Percentiles rank a stretch among this genome's conserved stretches.
phyloP scores from a whole-genome alignment of 1,140 invertebrate species.

The Drusus annulatus region DNA sequence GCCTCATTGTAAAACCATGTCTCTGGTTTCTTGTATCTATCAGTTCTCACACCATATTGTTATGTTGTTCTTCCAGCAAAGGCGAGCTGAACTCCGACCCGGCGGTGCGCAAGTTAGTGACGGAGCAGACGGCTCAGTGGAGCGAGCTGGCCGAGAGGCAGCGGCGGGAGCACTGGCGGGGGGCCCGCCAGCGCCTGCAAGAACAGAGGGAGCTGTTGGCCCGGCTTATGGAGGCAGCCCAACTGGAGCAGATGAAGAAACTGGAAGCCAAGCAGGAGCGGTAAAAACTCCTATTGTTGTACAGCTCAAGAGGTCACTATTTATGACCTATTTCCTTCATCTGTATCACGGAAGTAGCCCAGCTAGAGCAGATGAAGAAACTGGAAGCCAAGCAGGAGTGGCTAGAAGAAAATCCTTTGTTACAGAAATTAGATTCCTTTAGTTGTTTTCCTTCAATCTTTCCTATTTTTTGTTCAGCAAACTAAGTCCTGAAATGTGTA shows the following conservation, averaged over 20 bases:
- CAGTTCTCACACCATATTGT: no score
- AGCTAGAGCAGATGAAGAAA: conserved; percentile 91
- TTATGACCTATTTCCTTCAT: no score
- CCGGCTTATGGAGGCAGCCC: conserved; percentile 89
- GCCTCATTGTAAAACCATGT: no score
- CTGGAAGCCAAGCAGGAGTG: conserved; percentile 91
- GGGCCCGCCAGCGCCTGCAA: conserved; percentile 85
- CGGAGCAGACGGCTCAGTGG: conserved; percentile 95
- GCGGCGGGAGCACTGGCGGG: conserved; percentile 92
- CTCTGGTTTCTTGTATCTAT: no score
- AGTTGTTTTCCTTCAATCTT: no score
- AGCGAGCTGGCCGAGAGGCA: conserved; percentile 91
- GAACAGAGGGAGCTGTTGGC: conserved; percentile 90
- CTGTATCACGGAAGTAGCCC: conserved; percentile 85
- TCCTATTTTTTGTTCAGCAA: no score
- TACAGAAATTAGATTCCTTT: no score
- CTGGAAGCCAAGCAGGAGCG: conserved; percentile 91
- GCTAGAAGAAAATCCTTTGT: conserved; percentile 65
- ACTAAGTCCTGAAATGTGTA: no score
- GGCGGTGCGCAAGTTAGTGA: conserved; percentile 84
- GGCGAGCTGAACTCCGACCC: conserved; percentile 86
- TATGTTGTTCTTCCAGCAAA: conserved; percentile 73
- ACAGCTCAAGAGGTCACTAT: background rate
- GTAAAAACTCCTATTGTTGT: conserved; percentile 65
- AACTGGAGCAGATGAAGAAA: conserved; percentile 91